Percentiles rank a stretch among this genome's conserved stretches.
Evolutionary conservation across 2,113 vertebrate genomes (phyloP).

Genomic region (Nettapus auritus): DNA sequence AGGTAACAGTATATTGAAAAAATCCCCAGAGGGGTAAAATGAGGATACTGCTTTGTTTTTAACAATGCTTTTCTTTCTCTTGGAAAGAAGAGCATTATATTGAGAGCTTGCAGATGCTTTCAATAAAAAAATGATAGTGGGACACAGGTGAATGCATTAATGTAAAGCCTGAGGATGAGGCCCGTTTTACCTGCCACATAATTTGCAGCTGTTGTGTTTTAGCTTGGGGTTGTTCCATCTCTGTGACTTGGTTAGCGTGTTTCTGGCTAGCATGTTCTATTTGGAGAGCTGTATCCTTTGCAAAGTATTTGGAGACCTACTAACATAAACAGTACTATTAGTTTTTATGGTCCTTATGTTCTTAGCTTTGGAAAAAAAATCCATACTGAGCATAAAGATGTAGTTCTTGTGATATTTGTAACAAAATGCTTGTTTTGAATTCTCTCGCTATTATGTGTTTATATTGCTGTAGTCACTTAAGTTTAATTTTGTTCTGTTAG

Average conservation of each 20-base stretch:
- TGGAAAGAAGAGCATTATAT: background rate
- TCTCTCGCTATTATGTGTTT: background rate
- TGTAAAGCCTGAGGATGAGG: background rate
- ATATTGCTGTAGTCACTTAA: background rate
- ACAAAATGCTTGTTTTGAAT: background rate
- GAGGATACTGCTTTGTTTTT: background rate
- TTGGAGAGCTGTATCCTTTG: background rate
- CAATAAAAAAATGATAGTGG: slow-evolving; percentile 9
- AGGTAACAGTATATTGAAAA: background rate
- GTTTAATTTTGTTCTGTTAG: background rate
- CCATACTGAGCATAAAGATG: background rate
- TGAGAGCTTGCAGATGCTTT: slow-evolving; percentile 23
- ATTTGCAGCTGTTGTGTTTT: slow-evolving; percentile 6
- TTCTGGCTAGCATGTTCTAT: background rate
- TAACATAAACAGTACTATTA: background rate
- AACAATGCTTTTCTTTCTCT: background rate
- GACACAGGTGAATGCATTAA: background rate
- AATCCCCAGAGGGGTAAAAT: background rate
- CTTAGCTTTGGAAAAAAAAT: background rate
- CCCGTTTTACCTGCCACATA: background rate
- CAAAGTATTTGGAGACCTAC: background rate
- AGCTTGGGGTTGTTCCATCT: background rate
- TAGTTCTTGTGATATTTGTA: background rate
- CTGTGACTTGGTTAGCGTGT: background rate
- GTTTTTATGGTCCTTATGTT: background rate